These are phyloP conservation scores for Oconnorella tubifera DNA, from an alignment of 2,888 invertebrate species.

Conservation along the genomic window DNA sequence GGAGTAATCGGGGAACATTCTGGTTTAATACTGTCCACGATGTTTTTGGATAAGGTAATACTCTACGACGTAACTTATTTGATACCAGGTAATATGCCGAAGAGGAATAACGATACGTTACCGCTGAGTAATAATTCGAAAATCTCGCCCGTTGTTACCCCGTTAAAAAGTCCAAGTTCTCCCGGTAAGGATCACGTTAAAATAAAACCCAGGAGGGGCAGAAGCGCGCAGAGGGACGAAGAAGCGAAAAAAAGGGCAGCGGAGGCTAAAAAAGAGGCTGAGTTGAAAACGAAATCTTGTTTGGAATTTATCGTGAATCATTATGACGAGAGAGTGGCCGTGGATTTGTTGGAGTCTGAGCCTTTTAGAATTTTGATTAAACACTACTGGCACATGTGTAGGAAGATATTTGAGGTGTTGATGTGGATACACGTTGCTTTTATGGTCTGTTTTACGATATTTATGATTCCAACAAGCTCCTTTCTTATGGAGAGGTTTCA, in stretches of 20 bases:
- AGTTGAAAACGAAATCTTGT: conserved; percentile 11
- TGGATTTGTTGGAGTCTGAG: conserved; percentile 16
- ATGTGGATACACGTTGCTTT: conserved; percentile 26
- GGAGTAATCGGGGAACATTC: conserved; percentile 4
- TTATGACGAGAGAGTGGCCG: conserved; percentile 14
- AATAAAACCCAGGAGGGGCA: no score
- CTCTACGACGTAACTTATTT: conserved; percentile 23
- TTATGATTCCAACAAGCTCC: conserved; percentile 15
- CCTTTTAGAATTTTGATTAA: conserved; percentile 19
- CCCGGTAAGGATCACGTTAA: no score
- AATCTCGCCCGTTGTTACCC: not conserved
- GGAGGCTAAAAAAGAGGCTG: not conserved
- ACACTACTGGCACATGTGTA: conserved; percentile 23
- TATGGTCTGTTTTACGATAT: conserved; percentile 26
- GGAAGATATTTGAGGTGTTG: conserved; percentile 16
- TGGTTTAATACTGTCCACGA: not conserved
- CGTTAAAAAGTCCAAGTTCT: no score
- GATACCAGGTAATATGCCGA: conserved; percentile 16
- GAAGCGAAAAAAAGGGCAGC: not conserved
- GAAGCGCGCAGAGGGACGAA: not conserved
- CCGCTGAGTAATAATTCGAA: no score
- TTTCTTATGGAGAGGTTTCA: conserved; percentile 5
- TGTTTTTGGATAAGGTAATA: conserved; percentile 4
- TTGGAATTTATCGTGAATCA: conserved; percentile 22
- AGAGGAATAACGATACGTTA: no score